Evolutionary conservation across 2,797 vertebrate genomes (phyloP), one percentile per base, ranked within the genome.

Genomic region (Psittacula echo): DNA sequence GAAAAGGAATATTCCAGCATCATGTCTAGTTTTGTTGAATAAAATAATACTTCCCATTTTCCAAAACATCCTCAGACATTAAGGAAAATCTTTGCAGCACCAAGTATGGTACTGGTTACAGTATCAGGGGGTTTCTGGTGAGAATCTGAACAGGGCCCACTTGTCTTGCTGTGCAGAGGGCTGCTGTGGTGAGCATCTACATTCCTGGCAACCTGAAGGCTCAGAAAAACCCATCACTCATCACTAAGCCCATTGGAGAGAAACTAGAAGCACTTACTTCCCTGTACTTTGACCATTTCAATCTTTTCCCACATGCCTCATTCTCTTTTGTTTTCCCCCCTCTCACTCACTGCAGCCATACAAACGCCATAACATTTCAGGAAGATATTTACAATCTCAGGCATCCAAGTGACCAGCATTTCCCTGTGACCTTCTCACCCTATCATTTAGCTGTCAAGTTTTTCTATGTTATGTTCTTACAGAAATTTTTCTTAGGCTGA

Each of bases 381-480:
- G 64, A 61, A 85, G 90, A 92, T 80, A 94, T 94, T 95, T 95
- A 95, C 72, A 74, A 5, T 89, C 84, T 56, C 84, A 89, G 90
- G 23, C 75, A 90, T 90, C 45, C 87, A 56, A 95, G 56, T 77
- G 84, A 90, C 78, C 86, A 95, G 44, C 10, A 4, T 82, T 93
- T 93, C 67, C 86, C 75, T n/a, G 53, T 82, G 94, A 95, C 90
- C 93, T 93, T 67, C 80, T 94, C 86, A 95, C 86, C 84, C 94
- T 74, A 45, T 70, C 90, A 92, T 48, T 21, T 87, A 93, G 51
- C 75, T 74, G 67, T 51, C 1, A 0, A 58, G 84, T n/a, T 95
- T 89, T 75, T 37, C 47, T 82, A 58, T 44, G 48, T 60, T 92
- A 61, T 53, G 44, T 53, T 78, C 82, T 68, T 18, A 50, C 34